phyloP scores from a whole-genome alignment of 2,888 invertebrate genomes.

The Lycaena phlaeas region DNA sequence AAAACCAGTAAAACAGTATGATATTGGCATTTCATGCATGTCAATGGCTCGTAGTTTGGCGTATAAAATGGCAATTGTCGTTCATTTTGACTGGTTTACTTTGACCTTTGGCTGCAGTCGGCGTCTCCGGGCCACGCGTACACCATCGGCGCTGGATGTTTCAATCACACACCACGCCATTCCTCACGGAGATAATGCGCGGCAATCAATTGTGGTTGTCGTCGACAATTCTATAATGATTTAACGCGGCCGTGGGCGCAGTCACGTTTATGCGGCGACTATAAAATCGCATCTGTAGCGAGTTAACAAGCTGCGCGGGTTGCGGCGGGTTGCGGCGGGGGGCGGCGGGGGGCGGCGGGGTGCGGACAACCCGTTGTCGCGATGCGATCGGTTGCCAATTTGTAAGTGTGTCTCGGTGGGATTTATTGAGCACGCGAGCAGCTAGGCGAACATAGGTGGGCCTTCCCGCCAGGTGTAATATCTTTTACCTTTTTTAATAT shows the following conservation, averaged over 20 bases:
- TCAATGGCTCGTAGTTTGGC: too few relatives aligned
- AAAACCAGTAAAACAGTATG: too few relatives aligned
- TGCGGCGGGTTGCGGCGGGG: not conserved
- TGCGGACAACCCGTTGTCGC: constrained; percentile 41
- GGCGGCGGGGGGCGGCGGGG: constrained; percentile 25
- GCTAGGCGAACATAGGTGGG: constrained; percentile 39
- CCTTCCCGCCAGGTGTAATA: constrained; percentile 14
- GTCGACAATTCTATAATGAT: constrained; percentile 15
- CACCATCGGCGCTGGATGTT: too few relatives aligned
- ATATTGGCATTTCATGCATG: too few relatives aligned
- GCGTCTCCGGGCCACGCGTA: too few relatives aligned
- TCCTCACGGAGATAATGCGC: constrained; percentile 6
- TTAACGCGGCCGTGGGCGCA: constrained; percentile 33
- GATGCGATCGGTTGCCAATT: constrained; percentile 54
- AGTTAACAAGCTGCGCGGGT: constrained; percentile 43
- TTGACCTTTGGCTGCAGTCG: too few relatives aligned
- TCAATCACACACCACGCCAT: too few relatives aligned
- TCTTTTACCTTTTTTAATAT: too few relatives aligned
- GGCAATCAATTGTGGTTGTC: constrained; percentile 13
- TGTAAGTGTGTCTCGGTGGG: constrained; percentile 53
- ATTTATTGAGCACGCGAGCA: constrained; percentile 62
- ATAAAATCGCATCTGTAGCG: constrained; percentile 36
- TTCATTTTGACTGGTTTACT: too few relatives aligned
- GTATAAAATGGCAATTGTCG: too few relatives aligned
- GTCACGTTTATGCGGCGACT: constrained; percentile 31